These are phyloP conservation scores for Ceratosolen solmsi DNA, from an alignment of 1,140 invertebrate genomes.

Conservation along the genomic window DNA sequence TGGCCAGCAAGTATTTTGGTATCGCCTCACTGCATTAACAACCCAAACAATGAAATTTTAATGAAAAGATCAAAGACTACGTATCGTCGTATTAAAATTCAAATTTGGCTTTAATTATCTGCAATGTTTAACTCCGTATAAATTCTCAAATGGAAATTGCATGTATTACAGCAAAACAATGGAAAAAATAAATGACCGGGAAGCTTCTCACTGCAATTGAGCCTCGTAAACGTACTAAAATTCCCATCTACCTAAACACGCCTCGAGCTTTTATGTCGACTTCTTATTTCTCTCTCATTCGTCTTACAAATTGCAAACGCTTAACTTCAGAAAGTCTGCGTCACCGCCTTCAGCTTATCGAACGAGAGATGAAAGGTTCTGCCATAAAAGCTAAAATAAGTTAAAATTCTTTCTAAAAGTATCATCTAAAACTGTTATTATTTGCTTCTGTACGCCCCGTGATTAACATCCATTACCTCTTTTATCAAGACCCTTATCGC, in stretches of 20 bases:
- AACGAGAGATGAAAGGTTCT: background rate
- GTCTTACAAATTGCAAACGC: background rate
- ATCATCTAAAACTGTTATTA: no score
- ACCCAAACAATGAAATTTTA: background rate
- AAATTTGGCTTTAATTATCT: background rate
- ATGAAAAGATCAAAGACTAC: background rate
- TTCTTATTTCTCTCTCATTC: background rate
- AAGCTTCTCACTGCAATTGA: background rate
- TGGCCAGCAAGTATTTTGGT: no score
- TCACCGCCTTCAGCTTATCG: background rate
- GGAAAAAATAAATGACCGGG: background rate
- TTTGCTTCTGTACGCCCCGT: no score
- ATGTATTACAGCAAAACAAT: background rate
- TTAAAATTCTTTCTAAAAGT: no score
- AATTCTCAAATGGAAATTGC: background rate
- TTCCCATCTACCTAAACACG: no score
- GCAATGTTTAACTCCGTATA: background rate
- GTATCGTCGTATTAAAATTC: background rate
- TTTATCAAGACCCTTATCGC: background rate
- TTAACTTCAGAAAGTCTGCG: no score
- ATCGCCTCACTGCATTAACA: no score
- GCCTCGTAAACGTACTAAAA: background rate
- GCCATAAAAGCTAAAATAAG: background rate
- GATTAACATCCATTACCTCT: background rate
- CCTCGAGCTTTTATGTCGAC: background rate